phyloP scores from a whole-genome alignment of 2,797 vertebrate genomes.

The Clamator glandarius region DNA sequence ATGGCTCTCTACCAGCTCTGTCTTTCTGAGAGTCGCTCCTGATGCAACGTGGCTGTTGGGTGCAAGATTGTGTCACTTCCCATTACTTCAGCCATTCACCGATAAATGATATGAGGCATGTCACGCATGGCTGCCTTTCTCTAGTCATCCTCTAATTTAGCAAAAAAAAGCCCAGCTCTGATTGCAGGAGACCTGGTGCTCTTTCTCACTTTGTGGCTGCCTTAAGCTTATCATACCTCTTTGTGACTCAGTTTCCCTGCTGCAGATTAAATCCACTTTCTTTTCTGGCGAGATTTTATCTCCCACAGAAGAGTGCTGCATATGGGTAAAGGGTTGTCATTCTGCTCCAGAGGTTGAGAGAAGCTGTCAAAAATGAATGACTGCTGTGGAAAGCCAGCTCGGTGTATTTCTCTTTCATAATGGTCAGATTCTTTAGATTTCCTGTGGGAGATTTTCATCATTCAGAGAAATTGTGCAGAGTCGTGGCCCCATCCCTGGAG shows the following conservation, averaged over 20 bases:
- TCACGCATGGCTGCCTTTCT: background rate
- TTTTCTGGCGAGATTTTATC: background rate
- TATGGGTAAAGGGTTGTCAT: background rate
- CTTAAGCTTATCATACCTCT: background rate
- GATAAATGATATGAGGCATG: no score
- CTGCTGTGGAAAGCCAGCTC: background rate
- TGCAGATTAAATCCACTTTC: background rate
- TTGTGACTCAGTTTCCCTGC: background rate
- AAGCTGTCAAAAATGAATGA: background rate
- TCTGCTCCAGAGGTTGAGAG: background rate
- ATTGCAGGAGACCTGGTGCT: background rate
- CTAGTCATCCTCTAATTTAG: background rate
- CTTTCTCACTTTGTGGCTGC: background rate
- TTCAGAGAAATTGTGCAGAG: background rate
- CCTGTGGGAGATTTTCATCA: background rate
- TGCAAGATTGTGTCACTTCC: background rate
- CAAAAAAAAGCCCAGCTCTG: background rate
- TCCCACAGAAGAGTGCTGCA: fast-evolving
- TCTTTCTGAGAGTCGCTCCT: background rate
- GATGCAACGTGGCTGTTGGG: background rate
- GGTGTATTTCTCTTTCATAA: background rate
- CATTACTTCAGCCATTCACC: background rate
- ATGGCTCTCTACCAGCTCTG: background rate
- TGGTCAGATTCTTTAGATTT: background rate
- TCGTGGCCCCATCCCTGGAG: no score